A percentile compares a stretch with the other conserved stretches of the same genome.
Conservation (phyloP, 2,797 vertebrate species). For the Tauraco hartlaubi region DNA sequence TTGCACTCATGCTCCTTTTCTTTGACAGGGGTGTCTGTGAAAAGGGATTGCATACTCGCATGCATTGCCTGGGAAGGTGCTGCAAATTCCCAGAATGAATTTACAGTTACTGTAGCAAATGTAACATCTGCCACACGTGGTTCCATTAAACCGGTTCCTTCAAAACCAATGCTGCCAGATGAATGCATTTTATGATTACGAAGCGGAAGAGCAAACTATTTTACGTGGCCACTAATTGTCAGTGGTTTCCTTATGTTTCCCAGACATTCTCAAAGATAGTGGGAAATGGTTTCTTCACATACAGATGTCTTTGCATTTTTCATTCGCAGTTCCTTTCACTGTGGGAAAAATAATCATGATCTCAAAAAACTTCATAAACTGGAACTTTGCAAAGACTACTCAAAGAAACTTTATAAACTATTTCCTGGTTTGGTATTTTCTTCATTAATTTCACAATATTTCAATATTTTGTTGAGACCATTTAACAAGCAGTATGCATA, state of each 20-base stretch:
- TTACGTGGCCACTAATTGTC: conserved; percentile 60
- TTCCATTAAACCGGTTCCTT: conserved; percentile 7
- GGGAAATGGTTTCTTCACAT: conserved; percentile 37
- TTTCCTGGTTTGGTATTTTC: background rate
- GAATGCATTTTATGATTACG: conserved; percentile 36
- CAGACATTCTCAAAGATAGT: conserved; percentile 46
- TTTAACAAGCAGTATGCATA: background rate
- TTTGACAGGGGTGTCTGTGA: background rate
- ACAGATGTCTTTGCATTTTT: background rate
- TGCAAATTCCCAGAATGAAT: conserved; percentile 22
- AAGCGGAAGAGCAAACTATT: conserved; percentile 49
- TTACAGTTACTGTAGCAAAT: conserved; percentile 5
- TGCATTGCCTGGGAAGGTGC: background rate
- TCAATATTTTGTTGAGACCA: background rate
- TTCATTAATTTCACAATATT: background rate
- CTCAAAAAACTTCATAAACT: background rate
- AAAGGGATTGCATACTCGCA: background rate
- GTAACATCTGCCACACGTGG: conserved; percentile 13
- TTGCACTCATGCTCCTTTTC: background rate
- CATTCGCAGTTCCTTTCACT: background rate
- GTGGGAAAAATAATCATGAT: background rate
- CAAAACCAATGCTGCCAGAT: conserved; percentile 28
- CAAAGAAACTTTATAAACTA: background rate
- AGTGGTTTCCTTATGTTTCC: conserved; percentile 63
- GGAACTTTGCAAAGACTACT: background rate